A percentile compares a stretch with the other conserved stretches of the same genome.
These are phyloP conservation scores for Prunella himalayana DNA, from an alignment of 2,113 vertebrate species.

Conservation along the genomic window DNA sequence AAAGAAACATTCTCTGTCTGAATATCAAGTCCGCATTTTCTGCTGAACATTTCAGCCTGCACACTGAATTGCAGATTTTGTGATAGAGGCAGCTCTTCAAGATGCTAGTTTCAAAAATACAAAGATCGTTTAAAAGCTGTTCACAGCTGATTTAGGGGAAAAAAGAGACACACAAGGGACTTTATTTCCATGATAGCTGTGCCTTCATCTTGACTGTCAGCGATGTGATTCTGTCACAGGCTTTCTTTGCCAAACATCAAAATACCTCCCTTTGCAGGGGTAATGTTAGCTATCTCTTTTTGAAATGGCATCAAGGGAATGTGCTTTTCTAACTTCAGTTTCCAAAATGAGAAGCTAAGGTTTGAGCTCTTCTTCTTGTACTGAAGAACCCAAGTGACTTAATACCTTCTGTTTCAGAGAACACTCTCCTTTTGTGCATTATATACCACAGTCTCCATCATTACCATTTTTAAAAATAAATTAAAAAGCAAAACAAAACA, in stretches of 20 bases:
- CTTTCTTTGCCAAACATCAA: slow-evolving; percentile 1
- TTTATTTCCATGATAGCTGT: not conserved
- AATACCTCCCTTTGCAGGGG: not conserved
- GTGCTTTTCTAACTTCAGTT: not conserved
- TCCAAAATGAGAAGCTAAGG: not conserved
- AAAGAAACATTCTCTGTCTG: not conserved
- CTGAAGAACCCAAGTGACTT: not conserved
- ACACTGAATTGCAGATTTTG: slow-evolving; percentile 37
- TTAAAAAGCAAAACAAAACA: not conserved
- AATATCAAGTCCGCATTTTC: slow-evolving; percentile 31
- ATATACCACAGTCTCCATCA: not conserved
- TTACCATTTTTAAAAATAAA: not conserved
- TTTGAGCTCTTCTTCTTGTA: not conserved
- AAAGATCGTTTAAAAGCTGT: slow-evolving; percentile 28
- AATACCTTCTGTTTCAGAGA: not conserved
- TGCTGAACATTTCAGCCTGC: not conserved
- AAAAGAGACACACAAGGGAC: not conserved
- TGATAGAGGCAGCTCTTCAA: slow-evolving; percentile 3
- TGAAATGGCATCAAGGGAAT: not conserved
- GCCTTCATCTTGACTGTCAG: not conserved
- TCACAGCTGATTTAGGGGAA: not conserved
- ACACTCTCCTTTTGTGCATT: not conserved
- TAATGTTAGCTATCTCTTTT: not conserved
- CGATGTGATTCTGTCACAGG: not conserved
- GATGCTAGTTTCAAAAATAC: not conserved